Evolutionary conservation across 2,797 vertebrate genomes (phyloP).

Genomic region (Chelidonichthys spinosus): DNA sequence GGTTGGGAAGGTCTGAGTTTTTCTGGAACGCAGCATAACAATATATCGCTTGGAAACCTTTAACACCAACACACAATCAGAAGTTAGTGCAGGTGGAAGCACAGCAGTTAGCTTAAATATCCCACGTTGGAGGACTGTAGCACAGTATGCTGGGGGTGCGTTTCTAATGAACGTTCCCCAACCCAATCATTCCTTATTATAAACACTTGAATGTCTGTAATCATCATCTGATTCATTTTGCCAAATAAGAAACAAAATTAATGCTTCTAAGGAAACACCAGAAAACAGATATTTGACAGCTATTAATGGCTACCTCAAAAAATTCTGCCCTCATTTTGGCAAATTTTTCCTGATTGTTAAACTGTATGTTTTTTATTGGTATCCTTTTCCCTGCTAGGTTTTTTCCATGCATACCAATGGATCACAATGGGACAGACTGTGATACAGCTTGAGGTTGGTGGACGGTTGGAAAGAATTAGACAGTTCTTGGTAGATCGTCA

Average conservation of each 20-base stretch:
- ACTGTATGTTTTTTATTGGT: neutral
- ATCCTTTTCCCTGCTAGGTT: neutral
- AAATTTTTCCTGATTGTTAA: neutral
- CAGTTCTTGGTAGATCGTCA: constrained; percentile 51
- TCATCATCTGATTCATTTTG: neutral
- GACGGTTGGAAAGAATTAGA: constrained; percentile 28
- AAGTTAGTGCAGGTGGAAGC: neutral
- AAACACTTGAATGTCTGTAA: neutral
- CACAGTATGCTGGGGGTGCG: neutral
- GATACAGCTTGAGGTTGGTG: constrained; percentile 18
- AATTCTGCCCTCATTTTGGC: neutral
- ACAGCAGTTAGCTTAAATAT: neutral
- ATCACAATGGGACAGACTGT: neutral
- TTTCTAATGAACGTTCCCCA: neutral
- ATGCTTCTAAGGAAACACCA: neutral
- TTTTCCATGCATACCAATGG: neutral
- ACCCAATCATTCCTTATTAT: neutral
- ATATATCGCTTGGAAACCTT: neutral
- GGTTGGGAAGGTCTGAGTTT: neutral
- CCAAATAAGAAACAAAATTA: neutral
- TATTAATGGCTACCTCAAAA: neutral
- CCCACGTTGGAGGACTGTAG: neutral
- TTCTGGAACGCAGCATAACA: no score
- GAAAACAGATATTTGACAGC: neutral
- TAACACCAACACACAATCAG: neutral